A percentile compares a stretch with the other conserved stretches of the same genome.
phyloP scores from a whole-genome alignment of 2,113 vertebrate species.

The Actenoides hombroni region DNA sequence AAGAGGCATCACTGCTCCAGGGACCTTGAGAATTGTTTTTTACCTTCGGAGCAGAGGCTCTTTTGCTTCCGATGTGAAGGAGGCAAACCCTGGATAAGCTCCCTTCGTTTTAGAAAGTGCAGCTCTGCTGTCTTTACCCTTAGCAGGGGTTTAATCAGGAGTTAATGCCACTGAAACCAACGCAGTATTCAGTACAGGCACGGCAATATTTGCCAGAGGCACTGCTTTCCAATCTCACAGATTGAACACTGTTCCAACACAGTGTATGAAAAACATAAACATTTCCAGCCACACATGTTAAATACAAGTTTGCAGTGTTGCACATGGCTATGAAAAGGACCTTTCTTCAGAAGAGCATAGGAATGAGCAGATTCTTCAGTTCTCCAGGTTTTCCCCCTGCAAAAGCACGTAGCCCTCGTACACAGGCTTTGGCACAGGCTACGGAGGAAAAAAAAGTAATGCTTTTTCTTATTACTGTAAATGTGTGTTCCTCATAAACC shows the following conservation, averaged over 20 bases:
- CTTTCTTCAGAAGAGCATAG: constrained; percentile 22
- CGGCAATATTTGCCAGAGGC: not conserved
- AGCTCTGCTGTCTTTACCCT: not conserved
- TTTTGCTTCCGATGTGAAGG: not conserved
- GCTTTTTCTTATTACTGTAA: not conserved
- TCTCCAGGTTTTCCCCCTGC: not conserved
- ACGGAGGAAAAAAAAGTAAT: not conserved
- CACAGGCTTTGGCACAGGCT: not conserved
- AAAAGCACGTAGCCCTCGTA: constrained; percentile 47
- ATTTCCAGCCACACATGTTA: not conserved
- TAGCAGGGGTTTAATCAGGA: not conserved
- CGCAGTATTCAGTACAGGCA: not conserved
- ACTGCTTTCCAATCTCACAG: not conserved
- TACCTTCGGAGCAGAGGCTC: not conserved
- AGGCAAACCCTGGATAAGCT: not conserved
- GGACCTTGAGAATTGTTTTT: not conserved
- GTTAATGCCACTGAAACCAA: not conserved
- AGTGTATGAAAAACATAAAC: not conserved
- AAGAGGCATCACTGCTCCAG: not conserved
- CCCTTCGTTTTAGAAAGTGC: not conserved
- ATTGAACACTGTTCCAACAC: not conserved
- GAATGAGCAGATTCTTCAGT: not conserved
- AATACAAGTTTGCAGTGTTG: not conserved
- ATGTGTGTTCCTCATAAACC: not conserved
- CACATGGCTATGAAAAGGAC: constrained; percentile 40